Conservation (phyloP, 1,140 invertebrate species). For the Hypothenemus hampei region DNA sequence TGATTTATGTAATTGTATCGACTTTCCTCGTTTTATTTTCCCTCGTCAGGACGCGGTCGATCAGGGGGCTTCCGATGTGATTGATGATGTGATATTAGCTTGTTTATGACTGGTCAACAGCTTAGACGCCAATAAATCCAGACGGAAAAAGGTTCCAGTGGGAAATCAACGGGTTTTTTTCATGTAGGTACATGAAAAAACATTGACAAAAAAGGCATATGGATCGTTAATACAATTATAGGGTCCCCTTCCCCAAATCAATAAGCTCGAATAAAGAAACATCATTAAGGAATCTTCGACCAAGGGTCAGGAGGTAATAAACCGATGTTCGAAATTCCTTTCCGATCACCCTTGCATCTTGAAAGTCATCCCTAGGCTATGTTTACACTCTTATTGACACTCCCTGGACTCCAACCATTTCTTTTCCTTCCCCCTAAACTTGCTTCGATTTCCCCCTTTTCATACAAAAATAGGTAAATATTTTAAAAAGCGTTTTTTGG, state of each 20-base stretch:
- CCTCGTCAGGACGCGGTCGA: slow-evolving; percentile 3
- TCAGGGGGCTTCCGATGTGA: slow-evolving; percentile 24
- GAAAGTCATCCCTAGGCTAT: slow-evolving; percentile 33
- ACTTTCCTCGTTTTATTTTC: slow-evolving; percentile 31
- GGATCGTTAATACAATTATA: background rate
- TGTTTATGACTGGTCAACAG: slow-evolving; percentile 31
- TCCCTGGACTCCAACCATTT: slow-evolving; percentile 21
- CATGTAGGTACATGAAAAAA: background rate
- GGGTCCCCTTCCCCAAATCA: slow-evolving; percentile 13
- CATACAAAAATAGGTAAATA: no score
- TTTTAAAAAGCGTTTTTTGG: no score
- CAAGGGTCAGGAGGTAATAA: slow-evolving; percentile 35
- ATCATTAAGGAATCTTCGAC: slow-evolving; percentile 32
- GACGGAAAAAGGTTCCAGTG: slow-evolving; percentile 24
- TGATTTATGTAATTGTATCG: slow-evolving; percentile 42
- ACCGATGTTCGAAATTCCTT: slow-evolving; percentile 36
- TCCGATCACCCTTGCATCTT: slow-evolving; percentile 31
- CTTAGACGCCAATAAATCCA: slow-evolving; percentile 24
- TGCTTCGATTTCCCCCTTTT: no score
- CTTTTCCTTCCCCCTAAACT: background rate
- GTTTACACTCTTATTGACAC: slow-evolving; percentile 37
- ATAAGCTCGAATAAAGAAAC: slow-evolving; percentile 26
- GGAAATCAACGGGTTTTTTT: slow-evolving; percentile 20
- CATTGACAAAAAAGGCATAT: no score
- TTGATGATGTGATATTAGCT: slow-evolving; percentile 28